Evolutionary conservation across 2,113 vertebrate genomes (phyloP).

Genomic region (Gallinago jamesoni): DNA sequence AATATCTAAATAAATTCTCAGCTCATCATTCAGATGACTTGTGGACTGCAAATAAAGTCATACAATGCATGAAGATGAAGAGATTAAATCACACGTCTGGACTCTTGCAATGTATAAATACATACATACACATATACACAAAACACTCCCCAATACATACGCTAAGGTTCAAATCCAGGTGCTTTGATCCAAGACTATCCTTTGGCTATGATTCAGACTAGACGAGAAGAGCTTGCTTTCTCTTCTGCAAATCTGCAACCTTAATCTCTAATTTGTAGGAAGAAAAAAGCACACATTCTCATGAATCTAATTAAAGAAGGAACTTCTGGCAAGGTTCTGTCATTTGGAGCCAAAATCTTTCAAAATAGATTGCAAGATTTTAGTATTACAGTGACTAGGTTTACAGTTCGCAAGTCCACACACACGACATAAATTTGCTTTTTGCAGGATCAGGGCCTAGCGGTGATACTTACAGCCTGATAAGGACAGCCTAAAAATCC

Average conservation of each 20-base stretch:
- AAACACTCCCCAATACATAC: neutral
- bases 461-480: neutral
- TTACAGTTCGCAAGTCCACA: neutral
- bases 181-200: neutral
- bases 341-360: neutral
- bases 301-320: neutral
- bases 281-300: neutral
- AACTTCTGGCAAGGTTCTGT: neutral
- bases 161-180: neutral
- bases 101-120: constrained; percentile 16
- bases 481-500: neutral
- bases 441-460: neutral
- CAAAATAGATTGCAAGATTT: neutral
- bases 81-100: constrained; percentile 11
- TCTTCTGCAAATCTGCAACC: neutral
- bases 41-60: constrained; percentile 24
- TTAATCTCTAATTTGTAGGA: neutral
- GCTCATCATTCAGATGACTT: constrained; percentile 30
- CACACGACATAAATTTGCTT: neutral
- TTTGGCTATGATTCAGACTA: constrained; percentile 9
- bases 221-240: neutral
- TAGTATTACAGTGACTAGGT: neutral
- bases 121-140: neutral
- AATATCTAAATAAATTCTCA: constrained; percentile 62
- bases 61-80: neutral